Conservation (phyloP, 2,888 invertebrate genomes). For the Glyphotaelius pellucidus region DNA sequence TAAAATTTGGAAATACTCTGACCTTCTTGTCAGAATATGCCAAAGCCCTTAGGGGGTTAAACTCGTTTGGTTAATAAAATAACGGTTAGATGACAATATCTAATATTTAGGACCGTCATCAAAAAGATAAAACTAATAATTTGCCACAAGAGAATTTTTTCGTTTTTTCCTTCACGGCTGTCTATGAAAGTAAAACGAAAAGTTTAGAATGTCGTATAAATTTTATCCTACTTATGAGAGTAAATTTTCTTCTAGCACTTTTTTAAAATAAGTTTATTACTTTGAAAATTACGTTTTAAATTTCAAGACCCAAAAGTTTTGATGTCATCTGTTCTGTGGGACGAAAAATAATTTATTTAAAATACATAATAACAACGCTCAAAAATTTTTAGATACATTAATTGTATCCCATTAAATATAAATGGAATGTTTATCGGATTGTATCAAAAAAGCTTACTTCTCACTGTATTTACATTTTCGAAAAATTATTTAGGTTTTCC, state of each 20-base stretch:
- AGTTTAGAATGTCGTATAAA: neutral
- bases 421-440: too few relatives aligned
- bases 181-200: neutral
- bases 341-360: neutral
- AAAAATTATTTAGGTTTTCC: too few relatives aligned
- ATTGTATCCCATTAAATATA: too few relatives aligned
- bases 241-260: neutral
- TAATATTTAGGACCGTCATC: neutral
- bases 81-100: neutral
- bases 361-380: too few relatives aligned
- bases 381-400: too few relatives aligned
- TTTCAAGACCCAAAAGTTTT: neutral
- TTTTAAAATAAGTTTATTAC: neutral
- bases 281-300: too few relatives aligned
- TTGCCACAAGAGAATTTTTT: neutral
- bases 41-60: too few relatives aligned
- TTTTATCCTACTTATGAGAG: neutral
- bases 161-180: neutral
- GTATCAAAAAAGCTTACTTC: too few relatives aligned
- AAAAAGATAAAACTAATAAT: neutral
- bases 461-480: too few relatives aligned
- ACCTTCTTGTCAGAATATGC: too few relatives aligned
- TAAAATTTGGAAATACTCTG: too few relatives aligned
- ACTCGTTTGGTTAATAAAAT: too few relatives aligned
- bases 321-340: neutral